These are phyloP conservation scores for Silvanus unidentatus DNA, from an alignment of 2,888 invertebrate species.

Conservation along the genomic window DNA sequence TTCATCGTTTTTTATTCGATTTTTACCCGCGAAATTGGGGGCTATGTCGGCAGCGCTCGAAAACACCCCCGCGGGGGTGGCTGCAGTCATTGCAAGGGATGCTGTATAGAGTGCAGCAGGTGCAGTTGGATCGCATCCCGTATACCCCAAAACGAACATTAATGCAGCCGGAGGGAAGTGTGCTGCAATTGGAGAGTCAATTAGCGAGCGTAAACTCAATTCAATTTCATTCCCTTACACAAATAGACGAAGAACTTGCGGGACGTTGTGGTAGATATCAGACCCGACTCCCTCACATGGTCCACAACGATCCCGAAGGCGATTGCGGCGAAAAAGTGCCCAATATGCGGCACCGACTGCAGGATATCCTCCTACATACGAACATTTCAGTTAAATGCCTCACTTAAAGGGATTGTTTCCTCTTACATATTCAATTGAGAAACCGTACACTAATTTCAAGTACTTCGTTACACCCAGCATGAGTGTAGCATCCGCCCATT, in stretches of 20 bases:
- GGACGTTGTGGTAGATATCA: constrained; percentile 53
- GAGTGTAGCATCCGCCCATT: constrained; percentile 56
- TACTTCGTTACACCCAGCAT: constrained; percentile 56
- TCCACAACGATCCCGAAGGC: constrained; percentile 54
- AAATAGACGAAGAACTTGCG: constrained; percentile 54
- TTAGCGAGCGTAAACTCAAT: too few relatives aligned
- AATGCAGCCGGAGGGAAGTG: constrained; percentile 55
- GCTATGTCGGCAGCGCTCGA: constrained; percentile 57
- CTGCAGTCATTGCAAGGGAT: constrained; percentile 53
- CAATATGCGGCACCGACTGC: constrained; percentile 53
- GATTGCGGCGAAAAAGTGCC: constrained; percentile 53
- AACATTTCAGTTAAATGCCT: not conserved
- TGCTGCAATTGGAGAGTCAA: constrained; percentile 45
- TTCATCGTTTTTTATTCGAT: too few relatives aligned
- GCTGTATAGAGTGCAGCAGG: constrained; percentile 55
- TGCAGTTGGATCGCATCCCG: constrained; percentile 53
- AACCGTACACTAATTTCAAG: constrained; percentile 54
- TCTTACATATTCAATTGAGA: constrained; percentile 53
- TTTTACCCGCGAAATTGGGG: constrained; percentile 48
- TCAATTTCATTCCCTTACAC: constrained; percentile 39
- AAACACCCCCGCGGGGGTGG: constrained; percentile 53
- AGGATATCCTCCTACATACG: constrained; percentile 50
- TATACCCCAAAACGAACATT: constrained; percentile 55
- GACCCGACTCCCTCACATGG: constrained; percentile 50
- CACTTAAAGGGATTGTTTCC: too few relatives aligned